Evolutionary conservation across 2,113 vertebrate genomes (phyloP).

Genomic region (Mesoclemmys tuberculata): DNA sequence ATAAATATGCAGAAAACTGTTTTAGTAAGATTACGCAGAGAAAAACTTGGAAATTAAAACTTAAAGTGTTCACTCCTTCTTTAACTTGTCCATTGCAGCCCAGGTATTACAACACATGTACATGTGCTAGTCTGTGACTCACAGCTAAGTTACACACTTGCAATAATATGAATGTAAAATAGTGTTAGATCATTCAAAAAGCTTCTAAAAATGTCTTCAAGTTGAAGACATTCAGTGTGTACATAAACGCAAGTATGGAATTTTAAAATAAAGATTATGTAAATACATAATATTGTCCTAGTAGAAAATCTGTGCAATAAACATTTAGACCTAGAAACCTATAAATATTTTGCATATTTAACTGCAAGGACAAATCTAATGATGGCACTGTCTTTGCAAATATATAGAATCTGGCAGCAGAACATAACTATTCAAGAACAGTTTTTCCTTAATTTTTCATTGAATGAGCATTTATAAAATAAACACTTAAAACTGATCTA

Average conservation of each 20-base stretch:
- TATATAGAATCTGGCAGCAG: background rate
- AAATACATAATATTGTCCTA: background rate
- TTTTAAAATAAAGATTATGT: background rate
- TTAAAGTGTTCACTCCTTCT: background rate
- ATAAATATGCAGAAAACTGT: too few species aligned
- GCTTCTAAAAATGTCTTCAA: background rate
- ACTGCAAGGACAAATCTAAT: background rate
- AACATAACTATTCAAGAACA: background rate
- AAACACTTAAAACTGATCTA: background rate
- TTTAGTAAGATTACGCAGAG: background rate
- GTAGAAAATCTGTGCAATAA: background rate
- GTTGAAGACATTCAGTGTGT: background rate
- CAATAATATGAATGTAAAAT: background rate
- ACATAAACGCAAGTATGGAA: background rate
- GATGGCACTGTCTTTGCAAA: rapidly evolving
- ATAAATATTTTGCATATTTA: too few species aligned
- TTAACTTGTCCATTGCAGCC: background rate
- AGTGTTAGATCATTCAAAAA: background rate
- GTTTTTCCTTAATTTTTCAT: background rate
- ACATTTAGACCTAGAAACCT: background rate
- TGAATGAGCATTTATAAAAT: rapidly evolving
- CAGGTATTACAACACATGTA: background rate
- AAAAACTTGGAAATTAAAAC: background rate
- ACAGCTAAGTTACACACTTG: background rate
- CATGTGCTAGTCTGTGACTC: background rate